These are phyloP conservation scores for Lingula anatina DNA, from an alignment of 2,888 invertebrate species.

Conservation along the genomic window DNA sequence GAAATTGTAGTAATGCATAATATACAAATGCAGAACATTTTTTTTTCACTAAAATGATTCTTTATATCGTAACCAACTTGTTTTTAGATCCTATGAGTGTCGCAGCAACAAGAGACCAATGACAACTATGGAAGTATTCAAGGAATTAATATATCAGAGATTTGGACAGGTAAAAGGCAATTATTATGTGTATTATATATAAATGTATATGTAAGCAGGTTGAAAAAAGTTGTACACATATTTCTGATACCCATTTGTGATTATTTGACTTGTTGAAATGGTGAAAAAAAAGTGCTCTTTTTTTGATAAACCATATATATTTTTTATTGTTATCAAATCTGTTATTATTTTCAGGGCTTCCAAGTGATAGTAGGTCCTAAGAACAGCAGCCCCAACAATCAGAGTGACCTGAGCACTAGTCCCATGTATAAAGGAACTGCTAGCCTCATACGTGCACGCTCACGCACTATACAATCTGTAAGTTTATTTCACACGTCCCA, in stretches of 20 bases:
- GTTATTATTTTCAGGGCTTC: slow-evolving; percentile 42
- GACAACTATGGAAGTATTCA: slow-evolving; percentile 66
- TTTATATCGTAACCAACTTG: no score
- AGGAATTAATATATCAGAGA: slow-evolving; percentile 92
- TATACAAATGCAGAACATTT: no score
- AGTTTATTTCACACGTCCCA: no score
- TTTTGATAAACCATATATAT: no score
- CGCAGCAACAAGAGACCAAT: slow-evolving; percentile 33
- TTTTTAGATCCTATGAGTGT: no score
- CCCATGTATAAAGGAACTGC: slow-evolving; percentile 22
- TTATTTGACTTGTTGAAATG: not conserved
- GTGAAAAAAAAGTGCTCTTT: no score
- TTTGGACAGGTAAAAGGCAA: slow-evolving; percentile 76
- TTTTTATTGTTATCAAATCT: no score
- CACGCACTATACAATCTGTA: slow-evolving; percentile 19
- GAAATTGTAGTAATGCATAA: no score
- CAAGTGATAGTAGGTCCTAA: slow-evolving; percentile 33
- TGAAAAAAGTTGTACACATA: not conserved
- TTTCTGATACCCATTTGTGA: not conserved
- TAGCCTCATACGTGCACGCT: slow-evolving; percentile 20
- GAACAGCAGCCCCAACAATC: not conserved
- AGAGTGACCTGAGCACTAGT: slow-evolving; percentile 14
- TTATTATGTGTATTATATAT: no score
- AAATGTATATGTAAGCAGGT: no score
- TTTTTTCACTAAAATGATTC: no score